Evolutionary conservation across 1,140 invertebrate genomes (phyloP).

Genomic region (Asbolus verrucosus): DNA sequence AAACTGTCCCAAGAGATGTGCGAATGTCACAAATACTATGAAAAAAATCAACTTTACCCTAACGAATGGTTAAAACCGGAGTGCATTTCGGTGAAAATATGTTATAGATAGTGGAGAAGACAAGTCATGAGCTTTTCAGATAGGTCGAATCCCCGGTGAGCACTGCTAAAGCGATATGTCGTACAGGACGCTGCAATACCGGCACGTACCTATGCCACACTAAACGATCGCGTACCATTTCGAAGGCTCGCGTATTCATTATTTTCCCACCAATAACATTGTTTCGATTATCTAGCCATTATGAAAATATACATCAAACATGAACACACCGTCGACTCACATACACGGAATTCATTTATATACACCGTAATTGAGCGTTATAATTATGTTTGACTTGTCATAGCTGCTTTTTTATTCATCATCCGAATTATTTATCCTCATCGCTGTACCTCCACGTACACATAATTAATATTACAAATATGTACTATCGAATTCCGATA

Average conservation of each 20-base stretch:
- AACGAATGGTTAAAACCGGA: constrained; percentile 11
- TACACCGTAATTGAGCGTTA: neutral
- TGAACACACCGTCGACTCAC: constrained; percentile 11
- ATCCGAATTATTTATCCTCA: neutral
- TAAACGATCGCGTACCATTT: constrained; percentile 22
- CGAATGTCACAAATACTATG: constrained; percentile 13
- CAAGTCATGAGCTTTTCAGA: constrained; percentile 8
- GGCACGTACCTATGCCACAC: neutral
- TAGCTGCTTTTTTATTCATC: constrained; percentile 2
- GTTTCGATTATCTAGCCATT: constrained; percentile 33
- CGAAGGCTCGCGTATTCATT: constrained; percentile 31
- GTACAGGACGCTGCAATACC: neutral
- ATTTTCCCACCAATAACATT: constrained; percentile 36
- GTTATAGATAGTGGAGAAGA: neutral
- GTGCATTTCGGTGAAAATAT: constrained; percentile 9
- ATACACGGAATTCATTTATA: constrained; percentile 19
- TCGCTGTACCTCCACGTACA: constrained; percentile 11
- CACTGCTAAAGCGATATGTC: neutral
- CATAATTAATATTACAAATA: constrained; percentile 26
- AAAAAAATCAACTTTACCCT: constrained; percentile 1
- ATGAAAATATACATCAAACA: constrained; percentile 42
- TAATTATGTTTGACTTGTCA: constrained; percentile 34
- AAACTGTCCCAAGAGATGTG: constrained; percentile 21
- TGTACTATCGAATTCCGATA: constrained; percentile 33
- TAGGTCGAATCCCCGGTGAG: neutral